Base-by-base conservation (phyloP, 2,113 vertebrate species). In the Clupea harengus region DNA sequence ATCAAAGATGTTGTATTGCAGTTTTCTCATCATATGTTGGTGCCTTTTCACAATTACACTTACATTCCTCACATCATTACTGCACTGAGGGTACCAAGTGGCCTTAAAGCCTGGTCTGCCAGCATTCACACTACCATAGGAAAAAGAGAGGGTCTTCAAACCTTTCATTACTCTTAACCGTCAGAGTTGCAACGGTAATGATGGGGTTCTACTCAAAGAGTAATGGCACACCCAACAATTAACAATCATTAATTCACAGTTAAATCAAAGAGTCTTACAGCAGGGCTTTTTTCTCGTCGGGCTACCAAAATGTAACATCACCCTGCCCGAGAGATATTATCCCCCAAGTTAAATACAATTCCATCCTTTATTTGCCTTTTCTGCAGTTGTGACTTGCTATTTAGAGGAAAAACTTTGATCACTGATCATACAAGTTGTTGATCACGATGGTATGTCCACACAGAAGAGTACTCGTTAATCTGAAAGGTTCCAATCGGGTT, bases 131-230 rank as follows among this genome's bases (percentile, higher is more conserved):
- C 72, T 78, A 25, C n/a, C n/a, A 39, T 11, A 39, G 10, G n/a
- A 78, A 25, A 64, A 39, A 17, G 5, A 32, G 25, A 78, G 54
- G 54, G 54, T 60, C 89, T 72, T 86, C 83, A 81, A 89, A 80
- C 88, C 88, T 49, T 83, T 91, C 86, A 92, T 92, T 91, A 93
- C 83, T 45, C 88, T 47, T 60, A 78, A 17, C 49, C 81, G 32
- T 80, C 57, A 85, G 84, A 85, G 82, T 88, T 78, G 84, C 64
- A 32, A 82, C 80, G 81, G 83, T 91, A 91, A 93, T 91, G 85
- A 91, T 83, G 87, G 72, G 86, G 90, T 93, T 84, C 82, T 87
- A 88, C 60, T 83, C 84, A 85, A 86, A 44, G 80, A 47, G 89
- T 81, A 81, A 90, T 17, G 25, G 72, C 72, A 39, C 86, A 91